These are phyloP conservation scores for Muntiacus muntjak DNA, from an alignment of 2,113 vertebrate species.

Conservation along the genomic window DNA sequence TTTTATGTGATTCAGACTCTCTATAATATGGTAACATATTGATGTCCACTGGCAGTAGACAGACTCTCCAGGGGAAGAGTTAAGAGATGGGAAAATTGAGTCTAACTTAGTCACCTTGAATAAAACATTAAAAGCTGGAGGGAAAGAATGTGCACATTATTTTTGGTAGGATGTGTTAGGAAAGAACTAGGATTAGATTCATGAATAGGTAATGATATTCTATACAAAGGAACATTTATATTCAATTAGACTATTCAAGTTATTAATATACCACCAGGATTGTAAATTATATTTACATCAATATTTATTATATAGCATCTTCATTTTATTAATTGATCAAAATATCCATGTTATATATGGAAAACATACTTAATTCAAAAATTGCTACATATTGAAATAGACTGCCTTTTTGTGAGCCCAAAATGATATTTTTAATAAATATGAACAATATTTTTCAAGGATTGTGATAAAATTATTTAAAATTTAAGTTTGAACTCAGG, in stretches of 20 bases:
- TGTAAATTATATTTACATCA: constrained; percentile 11
- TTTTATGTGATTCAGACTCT: constrained; percentile 32
- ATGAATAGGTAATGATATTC: not conserved
- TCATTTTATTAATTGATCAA: not conserved
- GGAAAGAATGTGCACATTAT: not conserved
- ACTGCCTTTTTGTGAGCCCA: not conserved
- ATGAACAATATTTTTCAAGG: not conserved
- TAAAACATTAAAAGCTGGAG: constrained; percentile 38
- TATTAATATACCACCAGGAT: constrained; percentile 2
- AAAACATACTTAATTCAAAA: not conserved
- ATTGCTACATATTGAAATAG: not conserved
- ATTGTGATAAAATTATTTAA: not conserved
- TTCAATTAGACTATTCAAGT: not conserved
- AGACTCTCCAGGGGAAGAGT: not conserved
- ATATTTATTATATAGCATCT: constrained; percentile 33
- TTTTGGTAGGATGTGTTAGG: not conserved
- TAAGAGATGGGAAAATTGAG: constrained; percentile 14
- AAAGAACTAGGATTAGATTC: constrained; percentile 41
- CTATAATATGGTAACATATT: not conserved
- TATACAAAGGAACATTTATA: constrained; percentile 16
- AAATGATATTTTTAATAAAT: not conserved
- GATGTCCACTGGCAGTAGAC: not conserved
- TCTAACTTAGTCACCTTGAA: constrained; percentile 40
- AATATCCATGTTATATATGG: not conserved
- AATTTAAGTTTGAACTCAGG: not conserved